Conservation (phyloP, 2,888 invertebrate genomes). For the Lepas anatifera region DNA sequence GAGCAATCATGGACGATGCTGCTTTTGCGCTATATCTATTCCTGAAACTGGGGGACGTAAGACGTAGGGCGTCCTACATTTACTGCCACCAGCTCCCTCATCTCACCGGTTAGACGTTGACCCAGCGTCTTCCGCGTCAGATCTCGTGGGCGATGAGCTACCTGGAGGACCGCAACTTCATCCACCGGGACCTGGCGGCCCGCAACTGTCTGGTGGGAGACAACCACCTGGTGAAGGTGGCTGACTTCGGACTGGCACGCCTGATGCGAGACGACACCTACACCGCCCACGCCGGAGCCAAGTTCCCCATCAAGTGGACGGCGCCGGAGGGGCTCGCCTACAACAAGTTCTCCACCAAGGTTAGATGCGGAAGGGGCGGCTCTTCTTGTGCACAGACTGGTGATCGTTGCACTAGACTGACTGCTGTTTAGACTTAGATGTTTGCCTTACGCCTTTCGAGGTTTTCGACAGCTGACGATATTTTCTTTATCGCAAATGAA, state of each 20-base stretch:
- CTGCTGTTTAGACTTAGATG: too few species aligned
- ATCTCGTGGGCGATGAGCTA: slow-evolving; percentile 99
- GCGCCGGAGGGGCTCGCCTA: slow-evolving; percentile 93
- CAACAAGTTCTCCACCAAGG: slow-evolving; percentile 87
- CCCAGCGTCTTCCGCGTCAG: slow-evolving; percentile 47
- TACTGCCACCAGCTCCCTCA: too few species aligned
- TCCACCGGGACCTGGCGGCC: slow-evolving; percentile 96
- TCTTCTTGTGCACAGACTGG: too few species aligned
- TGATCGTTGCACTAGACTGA: too few species aligned
- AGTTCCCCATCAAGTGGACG: slow-evolving; percentile 99
- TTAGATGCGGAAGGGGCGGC: slow-evolving; percentile 25
- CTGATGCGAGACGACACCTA: slow-evolving; percentile 98
- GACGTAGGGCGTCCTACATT: too few species aligned
- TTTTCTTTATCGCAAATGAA: too few species aligned
- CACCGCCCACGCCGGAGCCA: slow-evolving; percentile 96
- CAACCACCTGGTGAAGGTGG: slow-evolving; percentile 94
- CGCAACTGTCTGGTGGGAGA: slow-evolving; percentile 97
- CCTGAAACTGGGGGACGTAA: too few species aligned
- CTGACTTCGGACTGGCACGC: slow-evolving; percentile 95
- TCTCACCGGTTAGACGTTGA: too few species aligned
- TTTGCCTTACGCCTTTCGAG: too few species aligned
- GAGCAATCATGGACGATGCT: too few species aligned
- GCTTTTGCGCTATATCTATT: too few species aligned
- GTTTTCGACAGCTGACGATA: too few species aligned
- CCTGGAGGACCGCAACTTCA: slow-evolving; percentile 87